These are phyloP conservation scores for Luscinia megarhynchos DNA, from an alignment of 2,797 vertebrate species.

Conservation along the genomic window DNA sequence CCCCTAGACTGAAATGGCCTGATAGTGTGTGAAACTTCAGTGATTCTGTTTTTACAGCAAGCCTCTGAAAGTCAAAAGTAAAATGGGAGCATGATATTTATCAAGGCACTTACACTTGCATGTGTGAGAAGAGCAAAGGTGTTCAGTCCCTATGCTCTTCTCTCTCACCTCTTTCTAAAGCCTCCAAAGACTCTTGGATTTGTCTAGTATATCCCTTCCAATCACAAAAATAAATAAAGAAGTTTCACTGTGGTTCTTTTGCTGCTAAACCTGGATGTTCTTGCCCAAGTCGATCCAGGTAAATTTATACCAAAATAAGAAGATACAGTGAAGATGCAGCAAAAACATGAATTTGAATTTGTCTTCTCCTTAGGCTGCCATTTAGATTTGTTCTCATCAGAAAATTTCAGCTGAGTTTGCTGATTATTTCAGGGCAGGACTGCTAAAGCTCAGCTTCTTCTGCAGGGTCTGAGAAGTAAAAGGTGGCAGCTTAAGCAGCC, in stretches of 20 bases:
- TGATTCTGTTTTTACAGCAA: neutral
- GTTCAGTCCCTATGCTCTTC: neutral
- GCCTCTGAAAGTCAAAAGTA: neutral
- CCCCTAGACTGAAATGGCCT: neutral
- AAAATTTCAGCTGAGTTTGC: too few species aligned
- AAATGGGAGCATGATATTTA: neutral
- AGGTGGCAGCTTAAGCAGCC: too few species aligned
- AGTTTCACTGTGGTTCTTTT: neutral
- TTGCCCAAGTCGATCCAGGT: neutral
- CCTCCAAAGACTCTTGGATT: neutral
- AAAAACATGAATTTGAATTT: neutral
- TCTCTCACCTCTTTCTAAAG: neutral
- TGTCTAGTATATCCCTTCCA: neutral
- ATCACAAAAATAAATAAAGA: neutral
- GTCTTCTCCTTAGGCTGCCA: too few species aligned
- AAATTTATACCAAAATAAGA: neutral
- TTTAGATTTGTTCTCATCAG: too few species aligned
- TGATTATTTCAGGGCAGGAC: too few species aligned
- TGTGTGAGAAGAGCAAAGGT: neutral
- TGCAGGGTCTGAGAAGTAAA: too few species aligned
- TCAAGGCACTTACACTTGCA: neutral
- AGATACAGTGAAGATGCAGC: neutral
- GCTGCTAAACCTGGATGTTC: neutral
- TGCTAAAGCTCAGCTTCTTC: too few species aligned
- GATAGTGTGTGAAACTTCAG: neutral